These are phyloP conservation scores for Lordiphosa collinella DNA, from an alignment of 1,140 invertebrate genomes.

Conservation along the genomic window DNA sequence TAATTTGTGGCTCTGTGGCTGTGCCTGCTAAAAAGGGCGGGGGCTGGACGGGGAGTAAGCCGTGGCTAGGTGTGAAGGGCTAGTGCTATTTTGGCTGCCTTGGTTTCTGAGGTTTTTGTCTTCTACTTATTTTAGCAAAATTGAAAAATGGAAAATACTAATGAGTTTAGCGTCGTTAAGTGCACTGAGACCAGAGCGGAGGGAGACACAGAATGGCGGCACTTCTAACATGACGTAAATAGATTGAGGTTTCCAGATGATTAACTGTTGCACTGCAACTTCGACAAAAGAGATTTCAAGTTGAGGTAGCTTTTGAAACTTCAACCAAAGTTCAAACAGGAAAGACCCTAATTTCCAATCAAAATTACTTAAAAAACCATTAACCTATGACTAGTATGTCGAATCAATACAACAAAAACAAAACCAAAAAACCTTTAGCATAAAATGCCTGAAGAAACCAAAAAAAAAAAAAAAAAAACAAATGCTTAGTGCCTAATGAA, in stretches of 20 bases:
- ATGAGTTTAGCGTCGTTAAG: slow-evolving; percentile 47
- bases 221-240: slow-evolving; percentile 37
- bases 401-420: slow-evolving; percentile 30
- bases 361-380: slow-evolving; percentile 49
- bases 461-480: slow-evolving; percentile 22
- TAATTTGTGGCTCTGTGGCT: slow-evolving; percentile 59
- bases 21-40: background rate
- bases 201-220: background rate
- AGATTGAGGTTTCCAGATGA: slow-evolving; percentile 28
- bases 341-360: slow-evolving; percentile 7
- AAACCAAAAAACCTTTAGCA: background rate
- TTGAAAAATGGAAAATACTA: slow-evolving; percentile 56
- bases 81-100: slow-evolving; percentile 25
- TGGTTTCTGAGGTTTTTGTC: slow-evolving; percentile 13
- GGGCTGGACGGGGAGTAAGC: background rate
- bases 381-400: slow-evolving; percentile 16
- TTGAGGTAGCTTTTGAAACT: background rate
- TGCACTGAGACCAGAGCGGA: slow-evolving; percentile 2
- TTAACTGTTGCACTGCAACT: slow-evolving; percentile 12
- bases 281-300: slow-evolving; percentile 16
- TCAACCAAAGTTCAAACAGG: slow-evolving; percentile 16
- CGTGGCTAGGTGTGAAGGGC: slow-evolving; percentile 53
- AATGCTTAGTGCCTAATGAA: slow-evolving; percentile 48
- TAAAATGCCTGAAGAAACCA: background rate
- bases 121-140: slow-evolving; percentile 29